phyloP scores from a whole-genome alignment of 2,797 vertebrate species.

The Clarias pachynema region DNA sequence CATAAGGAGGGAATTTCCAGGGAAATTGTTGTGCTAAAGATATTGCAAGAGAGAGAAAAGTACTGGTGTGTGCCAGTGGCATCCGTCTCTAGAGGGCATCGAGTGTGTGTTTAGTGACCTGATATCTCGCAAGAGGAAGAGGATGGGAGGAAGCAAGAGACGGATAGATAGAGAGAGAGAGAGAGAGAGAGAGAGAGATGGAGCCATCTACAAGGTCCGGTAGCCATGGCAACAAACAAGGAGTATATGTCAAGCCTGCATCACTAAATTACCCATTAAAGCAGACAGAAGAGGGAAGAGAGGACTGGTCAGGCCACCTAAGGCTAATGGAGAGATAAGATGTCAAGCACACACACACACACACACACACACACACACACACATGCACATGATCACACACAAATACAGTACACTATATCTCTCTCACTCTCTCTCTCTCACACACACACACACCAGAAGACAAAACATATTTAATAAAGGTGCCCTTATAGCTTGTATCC shows the following conservation, averaged over 20 bases:
- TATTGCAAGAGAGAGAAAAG: constrained; percentile 23
- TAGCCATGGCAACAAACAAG: constrained; percentile 85
- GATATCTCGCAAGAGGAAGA: constrained; percentile 42
- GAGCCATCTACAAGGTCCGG: constrained; percentile 76
- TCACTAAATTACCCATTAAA: constrained; percentile 85
- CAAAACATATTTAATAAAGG: constrained; percentile 78
- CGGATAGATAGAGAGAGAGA: constrained; percentile 21
- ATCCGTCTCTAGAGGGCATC: constrained; percentile 47
- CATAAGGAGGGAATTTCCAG: constrained; percentile 13
- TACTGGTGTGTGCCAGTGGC: constrained; percentile 27
- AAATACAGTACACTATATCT: constrained; percentile 7
- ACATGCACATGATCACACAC: constrained; percentile 45
- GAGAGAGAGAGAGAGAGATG: constrained; percentile 12
- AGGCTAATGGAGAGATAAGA: constrained; percentile 79
- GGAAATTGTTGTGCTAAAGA: constrained; percentile 27
- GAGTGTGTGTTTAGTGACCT: constrained; percentile 50
- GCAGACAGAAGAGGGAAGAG: constrained; percentile 73
- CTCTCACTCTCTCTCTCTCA: neutral
- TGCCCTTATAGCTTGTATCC: constrained; percentile 70
- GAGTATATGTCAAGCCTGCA: constrained; percentile 82
- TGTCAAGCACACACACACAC: constrained; percentile 54
- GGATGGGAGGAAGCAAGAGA: constrained; percentile 8
- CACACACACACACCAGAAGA: constrained; percentile 63
- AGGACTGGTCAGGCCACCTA: constrained; percentile 76
- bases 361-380: constrained; percentile 53